A percentile compares a stretch with the other conserved stretches of the same genome.
phyloP scores from a whole-genome alignment of 1,140 invertebrate genomes.

The Megalopta genalis region DNA sequence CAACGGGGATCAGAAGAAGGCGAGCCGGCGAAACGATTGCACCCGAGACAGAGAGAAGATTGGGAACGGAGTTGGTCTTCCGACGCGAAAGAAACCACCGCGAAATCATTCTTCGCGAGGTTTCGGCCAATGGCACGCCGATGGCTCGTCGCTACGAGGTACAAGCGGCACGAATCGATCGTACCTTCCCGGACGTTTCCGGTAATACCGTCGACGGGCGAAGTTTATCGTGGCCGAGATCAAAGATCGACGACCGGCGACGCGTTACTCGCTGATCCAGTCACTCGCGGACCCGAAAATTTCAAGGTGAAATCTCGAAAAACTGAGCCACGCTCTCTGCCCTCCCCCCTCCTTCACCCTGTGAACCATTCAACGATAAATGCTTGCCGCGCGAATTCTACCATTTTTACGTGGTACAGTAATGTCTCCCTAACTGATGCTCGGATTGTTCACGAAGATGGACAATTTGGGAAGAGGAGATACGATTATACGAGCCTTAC shows the following conservation, averaged over 20 bases:
- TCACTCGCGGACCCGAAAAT: neutral
- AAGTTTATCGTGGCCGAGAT: slow-evolving; percentile 13
- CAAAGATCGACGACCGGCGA: slow-evolving; percentile 7
- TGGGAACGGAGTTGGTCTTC: neutral
- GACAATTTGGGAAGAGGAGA: too few species aligned
- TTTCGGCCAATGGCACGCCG: slow-evolving; percentile 26
- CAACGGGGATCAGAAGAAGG: neutral
- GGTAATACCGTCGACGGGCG: slow-evolving; percentile 36
- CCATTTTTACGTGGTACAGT: too few species aligned
- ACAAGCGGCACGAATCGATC: slow-evolving; percentile 53
- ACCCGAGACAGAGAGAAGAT: neutral
- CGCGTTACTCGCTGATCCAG: neutral
- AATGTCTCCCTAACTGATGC: too few species aligned
- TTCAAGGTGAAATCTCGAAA: neutral
- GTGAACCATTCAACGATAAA: neutral
- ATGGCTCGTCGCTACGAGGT: slow-evolving; percentile 35
- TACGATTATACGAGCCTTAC: too few species aligned
- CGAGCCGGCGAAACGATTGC: too few species aligned
- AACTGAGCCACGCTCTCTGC: too few species aligned
- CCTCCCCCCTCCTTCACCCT: neutral
- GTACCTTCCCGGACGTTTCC: slow-evolving; percentile 40
- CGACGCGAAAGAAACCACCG: neutral
- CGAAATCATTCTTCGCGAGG: neutral
- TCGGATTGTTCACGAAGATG: too few species aligned
- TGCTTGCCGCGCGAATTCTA: neutral